A percentile compares a stretch with the other conserved stretches of the same genome.
Conservation (phyloP, 2,888 invertebrate species). For the Harpagoxenus sublaevis region DNA sequence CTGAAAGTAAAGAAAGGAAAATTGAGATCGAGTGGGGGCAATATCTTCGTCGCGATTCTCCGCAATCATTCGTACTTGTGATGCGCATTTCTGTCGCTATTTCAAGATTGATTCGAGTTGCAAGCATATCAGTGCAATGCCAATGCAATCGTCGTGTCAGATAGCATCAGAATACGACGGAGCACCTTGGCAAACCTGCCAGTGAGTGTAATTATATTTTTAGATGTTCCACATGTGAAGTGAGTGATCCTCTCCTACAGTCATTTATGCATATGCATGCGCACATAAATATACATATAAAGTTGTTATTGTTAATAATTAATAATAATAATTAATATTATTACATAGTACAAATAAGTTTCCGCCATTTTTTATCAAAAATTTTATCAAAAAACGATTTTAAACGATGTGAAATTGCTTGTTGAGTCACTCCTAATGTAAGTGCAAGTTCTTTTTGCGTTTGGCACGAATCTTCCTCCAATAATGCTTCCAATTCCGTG, state of each 20-base stretch:
- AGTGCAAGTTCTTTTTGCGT: no score
- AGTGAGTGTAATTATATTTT: constrained; percentile 5
- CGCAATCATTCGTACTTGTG: neutral
- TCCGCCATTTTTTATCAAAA: no score
- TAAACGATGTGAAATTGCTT: no score
- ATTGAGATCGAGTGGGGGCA: neutral
- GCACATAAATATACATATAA: neutral
- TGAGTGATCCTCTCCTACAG: neutral
- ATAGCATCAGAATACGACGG: neutral
- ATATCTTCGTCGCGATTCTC: neutral
- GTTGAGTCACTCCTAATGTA: no score
- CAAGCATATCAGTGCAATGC: no score
- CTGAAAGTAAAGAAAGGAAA: constrained; percentile 85
- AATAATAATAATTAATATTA: neutral
- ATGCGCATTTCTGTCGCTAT: neutral
- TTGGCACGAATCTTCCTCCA: no score
- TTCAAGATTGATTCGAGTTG: neutral
- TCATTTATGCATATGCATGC: neutral
- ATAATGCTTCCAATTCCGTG: no score
- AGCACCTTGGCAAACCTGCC: constrained; percentile 1
- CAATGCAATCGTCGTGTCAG: neutral
- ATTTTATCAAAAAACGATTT: no score
- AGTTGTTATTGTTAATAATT: neutral
- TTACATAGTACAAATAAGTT: no score
- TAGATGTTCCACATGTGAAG: neutral